Evolutionary conservation across 2,888 invertebrate genomes (phyloP).

Genomic region (Hemithea aestivaria): DNA sequence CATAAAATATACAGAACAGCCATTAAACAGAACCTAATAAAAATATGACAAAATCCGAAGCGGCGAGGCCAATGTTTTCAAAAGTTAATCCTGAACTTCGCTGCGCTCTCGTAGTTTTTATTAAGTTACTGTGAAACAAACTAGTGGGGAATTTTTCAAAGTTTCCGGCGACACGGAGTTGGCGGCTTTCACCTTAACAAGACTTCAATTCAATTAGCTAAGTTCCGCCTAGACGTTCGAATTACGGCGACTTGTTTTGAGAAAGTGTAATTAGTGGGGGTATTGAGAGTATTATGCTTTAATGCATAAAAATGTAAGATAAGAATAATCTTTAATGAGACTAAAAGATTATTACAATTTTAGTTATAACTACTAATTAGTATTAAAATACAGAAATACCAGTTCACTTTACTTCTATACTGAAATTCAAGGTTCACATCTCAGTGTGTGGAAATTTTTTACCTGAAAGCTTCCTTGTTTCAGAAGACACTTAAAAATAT

Average conservation of each 20-base stretch:
- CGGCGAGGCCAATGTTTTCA: conserved; percentile 42
- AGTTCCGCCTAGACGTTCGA: conserved; percentile 39
- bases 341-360: too few species aligned
- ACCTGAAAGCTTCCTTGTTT: too few species aligned
- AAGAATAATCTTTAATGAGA: too few species aligned
- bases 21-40: conserved; percentile 20
- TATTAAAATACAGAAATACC: too few species aligned
- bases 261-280: conserved; percentile 8
- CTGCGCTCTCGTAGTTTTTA: conserved; percentile 51
- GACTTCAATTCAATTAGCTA: conserved; percentile 65
- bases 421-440: too few species aligned
- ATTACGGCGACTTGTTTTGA: conserved; percentile 30
- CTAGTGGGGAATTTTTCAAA: conserved; percentile 67
- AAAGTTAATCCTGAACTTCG: conserved; percentile 60
- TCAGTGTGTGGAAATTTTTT: too few species aligned
- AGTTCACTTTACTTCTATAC: too few species aligned
- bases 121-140: conserved; percentile 71
- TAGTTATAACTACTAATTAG: too few species aligned
- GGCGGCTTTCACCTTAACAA: conserved; percentile 54
- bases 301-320: too few species aligned
- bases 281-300: too few species aligned
- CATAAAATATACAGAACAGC: too few species aligned
- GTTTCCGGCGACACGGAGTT: conserved; percentile 43
- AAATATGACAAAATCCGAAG: conserved; percentile 40
- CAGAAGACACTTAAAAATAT: too few species aligned